Conservation (phyloP, 2,888 invertebrate genomes). For the Argyra leucocephala region DNA sequence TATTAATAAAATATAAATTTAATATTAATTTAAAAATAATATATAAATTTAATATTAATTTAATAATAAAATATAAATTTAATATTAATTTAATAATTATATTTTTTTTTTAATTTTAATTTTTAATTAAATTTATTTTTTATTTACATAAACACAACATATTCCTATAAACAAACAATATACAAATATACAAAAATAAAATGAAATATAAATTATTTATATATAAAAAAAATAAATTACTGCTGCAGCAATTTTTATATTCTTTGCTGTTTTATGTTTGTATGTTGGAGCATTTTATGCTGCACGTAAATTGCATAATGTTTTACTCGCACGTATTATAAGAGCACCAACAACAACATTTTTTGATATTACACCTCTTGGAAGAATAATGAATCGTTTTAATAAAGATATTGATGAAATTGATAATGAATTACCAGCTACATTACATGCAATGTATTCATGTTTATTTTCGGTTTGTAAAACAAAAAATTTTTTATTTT, state of each 20-base stretch:
- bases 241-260: slow-evolving; percentile 46
- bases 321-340: slow-evolving; percentile 49
- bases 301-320: slow-evolving; percentile 51
- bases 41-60: too few species aligned
- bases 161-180: too few species aligned
- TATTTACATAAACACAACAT: too few species aligned
- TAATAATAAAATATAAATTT: too few species aligned
- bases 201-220: too few species aligned
- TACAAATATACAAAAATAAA: too few species aligned
- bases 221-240: too few species aligned
- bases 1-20: too few species aligned
- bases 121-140: too few species aligned
- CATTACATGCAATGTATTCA: slow-evolving; percentile 44
- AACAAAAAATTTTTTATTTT: background rate
- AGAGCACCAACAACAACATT: slow-evolving; percentile 54
- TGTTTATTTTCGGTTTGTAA: slow-evolving; percentile 43
- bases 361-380: slow-evolving; percentile 60
- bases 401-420: slow-evolving; percentile 57
- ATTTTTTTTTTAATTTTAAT: too few species aligned
- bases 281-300: slow-evolving; percentile 53
- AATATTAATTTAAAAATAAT: too few species aligned
- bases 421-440: slow-evolving; percentile 52
- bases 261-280: slow-evolving; percentile 48
- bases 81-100: too few species aligned
- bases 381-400: slow-evolving; percentile 59